These are phyloP conservation scores for Canis aureus DNA, from an alignment of 2,113 vertebrate species.

Conservation along the genomic window DNA sequence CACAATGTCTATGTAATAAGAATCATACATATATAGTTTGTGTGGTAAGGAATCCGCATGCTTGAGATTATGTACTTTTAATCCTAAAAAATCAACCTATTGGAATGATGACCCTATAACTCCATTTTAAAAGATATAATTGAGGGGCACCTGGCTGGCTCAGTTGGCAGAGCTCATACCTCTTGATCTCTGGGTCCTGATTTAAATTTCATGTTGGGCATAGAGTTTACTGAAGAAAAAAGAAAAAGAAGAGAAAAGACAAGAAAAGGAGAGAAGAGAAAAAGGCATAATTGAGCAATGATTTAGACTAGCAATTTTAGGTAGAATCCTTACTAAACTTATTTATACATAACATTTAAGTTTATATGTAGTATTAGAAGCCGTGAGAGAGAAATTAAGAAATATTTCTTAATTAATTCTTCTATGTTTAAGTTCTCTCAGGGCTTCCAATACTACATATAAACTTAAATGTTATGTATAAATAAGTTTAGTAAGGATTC, in stretches of 20 bases:
- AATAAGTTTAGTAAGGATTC: too few species aligned
- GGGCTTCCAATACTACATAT: background rate
- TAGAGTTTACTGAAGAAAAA: background rate
- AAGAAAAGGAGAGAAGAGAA: too few species aligned
- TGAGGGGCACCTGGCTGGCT: background rate
- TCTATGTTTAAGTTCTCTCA: background rate
- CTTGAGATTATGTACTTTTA: background rate
- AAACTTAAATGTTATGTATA: background rate
- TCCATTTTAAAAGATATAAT: background rate
- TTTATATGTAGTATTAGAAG: background rate
- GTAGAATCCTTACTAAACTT: background rate
- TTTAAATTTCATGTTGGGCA: background rate
- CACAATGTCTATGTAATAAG: background rate
- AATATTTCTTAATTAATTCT: background rate
- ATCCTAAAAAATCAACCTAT: background rate
- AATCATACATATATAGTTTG: background rate
- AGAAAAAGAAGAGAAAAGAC: background rate
- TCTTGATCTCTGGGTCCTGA: background rate
- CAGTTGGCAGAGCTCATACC: background rate
- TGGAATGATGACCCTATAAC: background rate
- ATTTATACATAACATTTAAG: background rate
- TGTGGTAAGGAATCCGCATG: background rate
- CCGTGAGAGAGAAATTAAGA: background rate
- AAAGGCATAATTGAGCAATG: background rate
- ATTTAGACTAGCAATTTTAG: background rate